Evolutionary conservation across 2,113 vertebrate genomes (phyloP), one percentile per base, ranked within the genome.

Genomic region (Crotalus viridis): DNA sequence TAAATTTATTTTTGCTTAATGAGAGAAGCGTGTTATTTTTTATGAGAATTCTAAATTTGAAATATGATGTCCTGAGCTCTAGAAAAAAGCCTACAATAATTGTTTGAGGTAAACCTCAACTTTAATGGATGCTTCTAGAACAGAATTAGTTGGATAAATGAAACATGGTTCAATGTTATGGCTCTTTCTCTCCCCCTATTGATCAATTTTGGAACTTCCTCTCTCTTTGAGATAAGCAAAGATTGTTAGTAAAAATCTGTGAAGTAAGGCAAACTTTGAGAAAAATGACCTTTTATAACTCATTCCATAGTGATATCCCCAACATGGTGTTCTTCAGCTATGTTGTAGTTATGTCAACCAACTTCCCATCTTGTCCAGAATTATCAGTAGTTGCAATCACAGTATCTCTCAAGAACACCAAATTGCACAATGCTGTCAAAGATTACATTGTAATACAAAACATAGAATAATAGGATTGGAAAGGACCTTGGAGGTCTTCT

Each of bases 181-280:
- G 91, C 61, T 92, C 64, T 92, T 88, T 92, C 59, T 88, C 91
- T 28, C 91, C 91, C 87, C 89, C 87, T 85, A 33, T 92, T 85
- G 61, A 43, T 46, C 64, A 24, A 3, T 92, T n/a, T 89, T 92
- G 28, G 87, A 85, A 48, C 33, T 51, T 54, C n/a, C 5, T 51
- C 3, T 89, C 33, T 52, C 12, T 28, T 51, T 87, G 86, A 91
- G 19, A 24, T 10, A 21, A 54, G 51, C 22, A 59, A 89, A 64
- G 10, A 64, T n/a, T 39, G 15, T 3, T 81, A 81, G 74, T 43
- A 81, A 81, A 81, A 43, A 48, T 33, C n/a, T 33, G 52, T 48
- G 56, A 33, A 88, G 88, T 24, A n/a, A 43, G 15, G 4, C 85
- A 28, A 48, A 43, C 46, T 64, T 87, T 46, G 24, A 39, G 6